phyloP scores from a whole-genome alignment of 2,888 invertebrate genomes.

The Lymantria dispar region DNA sequence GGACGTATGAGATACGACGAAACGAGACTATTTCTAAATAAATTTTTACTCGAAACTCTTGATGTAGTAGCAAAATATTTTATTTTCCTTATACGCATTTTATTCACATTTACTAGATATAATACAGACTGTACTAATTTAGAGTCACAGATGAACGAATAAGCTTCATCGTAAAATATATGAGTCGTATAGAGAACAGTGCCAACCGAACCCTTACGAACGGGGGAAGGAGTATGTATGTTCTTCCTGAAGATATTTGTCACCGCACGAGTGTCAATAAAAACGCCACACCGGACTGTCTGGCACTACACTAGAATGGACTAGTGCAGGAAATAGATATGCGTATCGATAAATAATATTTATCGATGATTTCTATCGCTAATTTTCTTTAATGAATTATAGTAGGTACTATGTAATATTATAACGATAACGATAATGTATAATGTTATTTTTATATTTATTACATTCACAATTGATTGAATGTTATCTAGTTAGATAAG shows the following conservation, averaged over 20 bases:
- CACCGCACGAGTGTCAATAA: slow-evolving; percentile 81
- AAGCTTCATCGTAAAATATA: slow-evolving; percentile 27
- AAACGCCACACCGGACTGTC: slow-evolving; percentile 80
- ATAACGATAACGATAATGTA: background rate
- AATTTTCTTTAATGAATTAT: background rate
- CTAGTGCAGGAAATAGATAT: slow-evolving; percentile 43
- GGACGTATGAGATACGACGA: no score
- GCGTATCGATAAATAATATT: slow-evolving; percentile 19
- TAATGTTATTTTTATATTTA: no score
- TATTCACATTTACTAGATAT: background rate
- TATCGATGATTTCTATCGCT: slow-evolving; percentile 1
- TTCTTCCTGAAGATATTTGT: slow-evolving; percentile 73
- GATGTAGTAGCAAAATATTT: no score
- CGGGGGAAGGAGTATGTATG: slow-evolving; percentile 39
- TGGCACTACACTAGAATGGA: slow-evolving; percentile 58
- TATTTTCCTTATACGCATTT: no score
- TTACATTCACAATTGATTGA: no score
- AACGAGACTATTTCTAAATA: no score
- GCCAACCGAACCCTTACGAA: slow-evolving; percentile 26
- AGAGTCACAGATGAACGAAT: slow-evolving; percentile 3
- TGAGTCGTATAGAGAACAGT: slow-evolving; percentile 25
- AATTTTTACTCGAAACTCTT: no score
- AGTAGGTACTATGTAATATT: background rate
- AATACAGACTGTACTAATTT: background rate
- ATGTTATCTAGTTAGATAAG: no score